These are phyloP conservation scores for Parapristionchus giblindavisi DNA, from an alignment of 2,888 invertebrate genomes.

Conservation along the genomic window DNA sequence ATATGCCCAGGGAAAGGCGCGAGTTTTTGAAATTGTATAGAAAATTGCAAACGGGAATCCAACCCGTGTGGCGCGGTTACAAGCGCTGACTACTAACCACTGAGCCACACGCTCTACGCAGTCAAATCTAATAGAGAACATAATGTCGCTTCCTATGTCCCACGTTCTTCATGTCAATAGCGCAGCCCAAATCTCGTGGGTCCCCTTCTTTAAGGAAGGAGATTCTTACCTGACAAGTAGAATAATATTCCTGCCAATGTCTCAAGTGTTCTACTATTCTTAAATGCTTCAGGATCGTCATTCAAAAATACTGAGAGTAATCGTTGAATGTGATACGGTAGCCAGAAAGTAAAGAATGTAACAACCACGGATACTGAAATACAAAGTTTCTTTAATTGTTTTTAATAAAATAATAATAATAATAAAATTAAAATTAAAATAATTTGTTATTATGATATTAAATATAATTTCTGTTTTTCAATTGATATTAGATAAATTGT, in stretches of 20 bases:
- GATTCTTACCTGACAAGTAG: constrained; percentile 52
- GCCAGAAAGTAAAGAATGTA: constrained; percentile 94
- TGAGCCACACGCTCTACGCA: too few species aligned
- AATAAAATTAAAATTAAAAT: not conserved
- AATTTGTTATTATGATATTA: not conserved
- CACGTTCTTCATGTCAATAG: too few species aligned
- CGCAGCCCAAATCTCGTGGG: too few species aligned
- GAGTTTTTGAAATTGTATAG: too few species aligned
- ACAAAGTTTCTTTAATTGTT: not conserved
- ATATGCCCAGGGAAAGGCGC: too few species aligned
- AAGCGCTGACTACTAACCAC: too few species aligned
- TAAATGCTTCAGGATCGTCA: constrained; percentile 44
- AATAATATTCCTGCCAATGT: too few species aligned
- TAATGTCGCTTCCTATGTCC: too few species aligned
- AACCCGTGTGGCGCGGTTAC: too few species aligned
- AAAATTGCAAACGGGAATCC: too few species aligned
- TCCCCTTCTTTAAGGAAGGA: too few species aligned
- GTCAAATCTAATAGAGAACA: too few species aligned
- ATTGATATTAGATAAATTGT: not conserved
- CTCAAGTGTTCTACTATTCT: not conserved
- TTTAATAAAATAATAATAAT: not conserved
- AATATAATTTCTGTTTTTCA: not conserved
- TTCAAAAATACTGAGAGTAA: constrained; percentile 77
- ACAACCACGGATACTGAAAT: constrained; percentile 88
- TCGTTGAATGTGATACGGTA: constrained; percentile 91